A percentile compares a stretch with the other conserved stretches of the same genome.
phyloP scores from a whole-genome alignment of 2,888 invertebrate genomes.

The Volucella zonaria region DNA sequence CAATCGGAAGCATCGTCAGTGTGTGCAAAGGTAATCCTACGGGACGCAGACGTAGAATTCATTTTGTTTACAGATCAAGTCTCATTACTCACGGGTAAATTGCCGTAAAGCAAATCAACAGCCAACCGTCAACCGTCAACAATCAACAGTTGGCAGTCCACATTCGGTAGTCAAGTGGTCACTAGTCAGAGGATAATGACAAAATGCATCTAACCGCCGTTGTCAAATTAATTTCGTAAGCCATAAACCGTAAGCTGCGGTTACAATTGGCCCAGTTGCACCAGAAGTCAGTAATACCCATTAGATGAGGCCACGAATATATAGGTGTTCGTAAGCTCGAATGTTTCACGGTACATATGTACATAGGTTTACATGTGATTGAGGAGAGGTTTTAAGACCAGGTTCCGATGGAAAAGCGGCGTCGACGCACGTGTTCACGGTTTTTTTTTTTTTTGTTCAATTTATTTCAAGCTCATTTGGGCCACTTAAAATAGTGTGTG shows the following conservation, averaged over 20 bases:
- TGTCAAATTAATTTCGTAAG: slow-evolving; percentile 47
- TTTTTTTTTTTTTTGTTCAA: too few relatives aligned
- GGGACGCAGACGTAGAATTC: neutral
- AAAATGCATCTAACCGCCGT: slow-evolving; percentile 48
- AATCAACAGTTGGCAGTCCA: too few relatives aligned
- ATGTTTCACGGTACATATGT: slow-evolving; percentile 32
- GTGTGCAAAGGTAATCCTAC: too few relatives aligned
- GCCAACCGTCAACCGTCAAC: too few relatives aligned
- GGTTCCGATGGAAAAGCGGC: slow-evolving; percentile 6
- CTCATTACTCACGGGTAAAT: slow-evolving; percentile 28
- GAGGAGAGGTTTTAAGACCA: neutral
- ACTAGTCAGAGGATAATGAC: slow-evolving; percentile 6
- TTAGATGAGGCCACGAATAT: too few relatives aligned
- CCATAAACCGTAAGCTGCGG: neutral
- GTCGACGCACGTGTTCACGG: slow-evolving; percentile 34
- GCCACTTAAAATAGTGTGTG: slow-evolving; percentile 32
- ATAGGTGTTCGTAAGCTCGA: neutral
- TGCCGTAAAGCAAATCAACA: too few relatives aligned
- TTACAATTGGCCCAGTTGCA: slow-evolving; percentile 15
- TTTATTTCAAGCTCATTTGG: slow-evolving; percentile 19
- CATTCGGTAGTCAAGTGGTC: neutral
- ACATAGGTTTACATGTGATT: too few relatives aligned
- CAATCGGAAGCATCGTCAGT: too few relatives aligned
- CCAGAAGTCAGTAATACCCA: slow-evolving; percentile 28
- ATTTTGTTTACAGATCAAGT: slow-evolving; percentile 29